Base-by-base conservation (phyloP, 2,113 vertebrate genomes). In the Nanger granti region DNA sequence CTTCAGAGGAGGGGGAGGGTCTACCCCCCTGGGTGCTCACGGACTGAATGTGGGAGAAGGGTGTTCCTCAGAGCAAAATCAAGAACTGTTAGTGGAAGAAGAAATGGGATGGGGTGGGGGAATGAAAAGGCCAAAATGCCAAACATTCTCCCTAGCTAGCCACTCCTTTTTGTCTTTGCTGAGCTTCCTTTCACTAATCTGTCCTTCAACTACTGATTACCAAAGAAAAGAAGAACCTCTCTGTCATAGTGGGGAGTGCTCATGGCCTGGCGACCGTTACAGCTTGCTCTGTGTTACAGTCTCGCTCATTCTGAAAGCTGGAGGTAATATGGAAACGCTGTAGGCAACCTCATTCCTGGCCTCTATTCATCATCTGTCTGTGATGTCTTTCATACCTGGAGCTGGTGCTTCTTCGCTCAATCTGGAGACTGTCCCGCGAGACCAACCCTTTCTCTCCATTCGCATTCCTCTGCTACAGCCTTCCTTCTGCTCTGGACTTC, bases 401-500 rank as follows among this genome's bases (percentile, higher is more conserved):
- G 18, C 83, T 84, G 59, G 60, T 80, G 44, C 47, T 15, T 55
- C 88, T 79, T 4, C 14, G 1, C 89, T 88, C 37, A 92, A 18
- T 13, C 79, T 31, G 7, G 28, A 79, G 20, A 5, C 47, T 41
- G 76, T 10, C 13, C 89, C 17, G 1, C 2, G 8, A 87, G 79
- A 57, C 26, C 24, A 60, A 15, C 28, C 20, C 87, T 80, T 80
- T 80, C 49, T 59, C 82, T 14, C 49, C 49, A 69, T 41, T 80
- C 49, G 17, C 41, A 3, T 49, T 88, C 52, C 20, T 37, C 26
- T 80, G 66, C 73, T 5, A 4, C 41, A 79, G 93, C 76, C 92
- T 87, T 28, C 73, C 79, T 66, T 26, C 9, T 91, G 82, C 89
- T 97, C 95, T 57, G 86, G 59, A 84, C 89, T 94, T 97, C 93